Percentiles rank a stretch among this genome's conserved stretches.
Conservation (phyloP, 2,888 invertebrate genomes). For the Falcaria lacertinaria region DNA sequence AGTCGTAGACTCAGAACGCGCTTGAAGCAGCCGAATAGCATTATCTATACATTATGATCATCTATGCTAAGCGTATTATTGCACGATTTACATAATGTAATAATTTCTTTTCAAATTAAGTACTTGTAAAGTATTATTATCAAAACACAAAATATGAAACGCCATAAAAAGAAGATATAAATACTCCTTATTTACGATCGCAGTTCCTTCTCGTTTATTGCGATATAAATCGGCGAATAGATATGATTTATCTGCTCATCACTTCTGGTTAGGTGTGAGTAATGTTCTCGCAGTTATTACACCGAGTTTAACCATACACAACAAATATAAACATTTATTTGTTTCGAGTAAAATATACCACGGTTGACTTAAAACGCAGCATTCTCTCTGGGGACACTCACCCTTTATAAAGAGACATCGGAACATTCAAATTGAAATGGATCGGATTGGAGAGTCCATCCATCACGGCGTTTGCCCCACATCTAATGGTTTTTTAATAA, state of each 20-base stretch:
- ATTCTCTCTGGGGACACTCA: slow-evolving; percentile 57
- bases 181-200: slow-evolving; percentile 58
- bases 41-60: slow-evolving; percentile 4
- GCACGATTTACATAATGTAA: neutral
- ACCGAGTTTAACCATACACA: slow-evolving; percentile 42
- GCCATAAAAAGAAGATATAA: slow-evolving; percentile 58
- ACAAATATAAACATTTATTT: slow-evolving; percentile 28
- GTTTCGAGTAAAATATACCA: slow-evolving; percentile 2
- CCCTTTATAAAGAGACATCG: slow-evolving; percentile 61
- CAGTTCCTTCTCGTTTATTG: slow-evolving; percentile 67
- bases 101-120: neutral
- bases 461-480: slow-evolving; percentile 65
- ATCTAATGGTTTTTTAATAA: slow-evolving; percentile 79
- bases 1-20: slow-evolving; percentile 29
- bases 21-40: slow-evolving; percentile 18
- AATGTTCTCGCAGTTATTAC: slow-evolving; percentile 64
- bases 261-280: slow-evolving; percentile 70
- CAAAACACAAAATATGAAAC: slow-evolving; percentile 25
- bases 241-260: slow-evolving; percentile 77
- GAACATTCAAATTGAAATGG: slow-evolving; percentile 72
- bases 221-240: slow-evolving; percentile 73
- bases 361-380: slow-evolving; percentile 52
- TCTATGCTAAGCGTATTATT: neutral
- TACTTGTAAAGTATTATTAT: neutral
- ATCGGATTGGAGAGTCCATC: slow-evolving; percentile 74